Base-by-base conservation (phyloP, 2,888 invertebrate genomes). In the Pelosia muscerda region DNA sequence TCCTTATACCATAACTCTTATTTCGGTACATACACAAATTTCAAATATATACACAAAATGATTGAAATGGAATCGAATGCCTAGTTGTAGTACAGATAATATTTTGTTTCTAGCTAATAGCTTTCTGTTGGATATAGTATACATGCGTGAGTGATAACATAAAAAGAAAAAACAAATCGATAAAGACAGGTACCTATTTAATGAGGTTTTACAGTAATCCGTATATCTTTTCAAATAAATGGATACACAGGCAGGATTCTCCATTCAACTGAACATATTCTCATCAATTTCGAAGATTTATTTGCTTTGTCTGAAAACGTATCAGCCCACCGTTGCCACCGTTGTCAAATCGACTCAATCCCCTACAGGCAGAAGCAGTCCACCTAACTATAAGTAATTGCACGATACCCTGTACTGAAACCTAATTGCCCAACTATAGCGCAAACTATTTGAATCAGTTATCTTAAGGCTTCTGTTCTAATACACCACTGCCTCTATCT, bases 381-480 rank as follows among this genome's bases (percentile, higher is more conserved):
- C 69, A 67, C 26, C 61, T 49, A 71, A 71, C 77, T 71, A 68
- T 68, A 76, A 79, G 70, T 76, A 77, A 81, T 79, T 77, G 77
- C 71, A 62, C 70, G 77, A 71, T 67, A 68, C 69, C 60, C 71
- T 74, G 71, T 72, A 70, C 68, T 73, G 71, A 72, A 70, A 76
- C 72, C 80, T 79, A 79, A 78, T 78, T 83, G 79, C 78, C 65
- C 63, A 63, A 65, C 71, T 67, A 63, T 67, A 72, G 69, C 63
- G 58, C 71, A 65, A 71, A 73, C 73, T 73, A 76, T 81, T 81
- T 74, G 74, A 79, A 81, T 77, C 68, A 76, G 66, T 72, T 73
- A 81, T 75, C 77, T 79, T 67, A 55, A 78, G 80, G 74, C 78
- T 75, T 82, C 74, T 67, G 69, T 73, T 81, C 71, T 74, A 76